Evolutionary conservation across 2,797 vertebrate species (phyloP), one percentile per base, ranked within the genome.

Genomic region (Cyclopterus lumpus): DNA sequence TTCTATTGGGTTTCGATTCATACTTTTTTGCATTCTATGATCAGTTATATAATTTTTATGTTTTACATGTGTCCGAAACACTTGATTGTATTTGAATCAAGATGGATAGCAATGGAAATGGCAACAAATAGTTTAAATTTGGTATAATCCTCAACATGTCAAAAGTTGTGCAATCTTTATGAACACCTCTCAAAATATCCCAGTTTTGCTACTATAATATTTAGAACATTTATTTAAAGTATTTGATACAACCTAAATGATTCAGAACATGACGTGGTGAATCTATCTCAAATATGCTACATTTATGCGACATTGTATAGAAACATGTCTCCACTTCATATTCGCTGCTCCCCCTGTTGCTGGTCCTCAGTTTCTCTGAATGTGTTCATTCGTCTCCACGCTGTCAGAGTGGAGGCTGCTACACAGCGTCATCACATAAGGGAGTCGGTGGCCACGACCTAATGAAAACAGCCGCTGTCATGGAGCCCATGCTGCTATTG

Each of bases 381-480:
- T 28, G 0, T 26, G n/a, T 57, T 75, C 54, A 70, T 70, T 78
- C 28, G 40, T 84, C 80, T 76, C 34, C 61, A 10, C 10, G 28
- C 48, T 65, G 54, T 67, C 44, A 5, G n/a, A 44, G 53, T 58
- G 70, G 64, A 59, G 72, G 26, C 72, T 69, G 30, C 42, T 3
- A 2, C 81, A 70, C 61, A 53, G 3, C 64, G n/a, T 49, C 73
- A 73, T 87, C 51, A 38, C 64, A 59, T 28, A 38, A 49, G 86
- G 76, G 81, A 75, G 67, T 79, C 62, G 42, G 69, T 79, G 58
- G 57, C 67, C 58, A 7, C 9, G 3, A 36, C 69, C 66, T 77
- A 53, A 83, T 81, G 61, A 81, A 87, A 84, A 79, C 71, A 80
- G 62, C 16, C 18, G 16, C 58, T 67, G 79, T 73, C 75, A 55